Base-by-base conservation (phyloP, 2,113 vertebrate genomes). In the Tonatia bakeri region DNA sequence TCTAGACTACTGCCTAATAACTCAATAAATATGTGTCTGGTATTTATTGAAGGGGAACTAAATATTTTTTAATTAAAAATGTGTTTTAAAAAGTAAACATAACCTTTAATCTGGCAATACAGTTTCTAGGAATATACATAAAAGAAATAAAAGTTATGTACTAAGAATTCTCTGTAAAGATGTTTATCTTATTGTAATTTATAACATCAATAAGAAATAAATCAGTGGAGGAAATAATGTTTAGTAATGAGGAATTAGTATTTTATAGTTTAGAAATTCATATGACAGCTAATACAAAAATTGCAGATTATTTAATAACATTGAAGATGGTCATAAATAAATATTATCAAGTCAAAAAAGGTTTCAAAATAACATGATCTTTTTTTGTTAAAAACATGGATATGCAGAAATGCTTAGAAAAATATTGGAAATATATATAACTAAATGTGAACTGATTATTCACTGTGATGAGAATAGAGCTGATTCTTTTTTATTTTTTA, bases 211-310 rank as follows among this genome's bases (percentile, higher is more conserved):
- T 33, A 79, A 87, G 45, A 87, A 92, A 64, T 82, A 36, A 85
- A 33, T 81, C 28, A 31, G 15, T 90, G 65, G 12, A 67, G 7
- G 26, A 86, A 86, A 79, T 72, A 47, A 54, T 73, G 61, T 19
- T 90, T 90, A 69, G 3, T 33, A 88, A 54, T 76, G 82, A 52
- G 7, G 5, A 15, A 73, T 72, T 47, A 56, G 4, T n/a, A 86
- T 95, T 88, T 47, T 80, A 86, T 94, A 92, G 47, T 12, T 87
- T 92, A 88, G 33, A 75, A 33, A 87, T 64, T 86, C 5, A 65
- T 4, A 69, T 52, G 73, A 73, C 2, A 87, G 8, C 2, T 87
- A 47, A 83, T 87, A 50, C 64, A 95, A 59, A 40, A 19, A 90
- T 15, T 87, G 28, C 22, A 83, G 17, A 86, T 87, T 76, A 87